Evolutionary conservation across 2,888 invertebrate genomes (phyloP), one percentile per base, ranked within the genome.

Genomic region (Tubulanus polymorphus): DNA sequence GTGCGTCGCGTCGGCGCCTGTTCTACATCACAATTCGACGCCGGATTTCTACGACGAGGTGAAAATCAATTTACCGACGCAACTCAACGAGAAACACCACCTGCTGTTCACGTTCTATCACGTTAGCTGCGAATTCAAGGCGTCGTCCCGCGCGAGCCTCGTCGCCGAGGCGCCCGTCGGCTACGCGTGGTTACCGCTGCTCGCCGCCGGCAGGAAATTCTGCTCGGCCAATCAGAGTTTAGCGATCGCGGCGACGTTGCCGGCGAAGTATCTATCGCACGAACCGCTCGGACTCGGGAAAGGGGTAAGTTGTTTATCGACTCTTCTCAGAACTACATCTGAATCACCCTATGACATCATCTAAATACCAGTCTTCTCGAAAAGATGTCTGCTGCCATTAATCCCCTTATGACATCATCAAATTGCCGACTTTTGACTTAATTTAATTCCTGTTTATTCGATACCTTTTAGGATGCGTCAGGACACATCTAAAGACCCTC

Each of bases 51-150:
- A 90, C 73, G 93, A 94, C 78, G 95, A 95, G 81, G 87, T 94
- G 47, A 97, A 97, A 82, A 84, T 97, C 56, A 85, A 88, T 26
- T 82, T 97, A 32, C 97, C 97, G 0, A 85, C 91, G 20, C 88
- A 91, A 60, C 81, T 97, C 51, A 88, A 90, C 41, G 80, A 87
- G 0, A 86, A 88, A 51, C 96, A 96, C 79, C 97, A 97, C 76
- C 80, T 99, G 55, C 83, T 97, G 52, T 96, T 97, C 81, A 91
- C 91, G 2, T 96, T 97, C 81, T 89, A 91, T 73, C 97, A 97
- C 78, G 90, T 99, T 59, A 93, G 93, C 59, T 95, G 96, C 64
- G 77, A 78, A 54, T 69, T 68, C 15, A 56, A 61, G 28, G 58
- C 57, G 12, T 54, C 64, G 30, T 53, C 58, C 15, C 45, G 49